Evolutionary conservation across 2,113 vertebrate genomes (phyloP).

Genomic region (Hymenochirus boettgeri): DNA sequence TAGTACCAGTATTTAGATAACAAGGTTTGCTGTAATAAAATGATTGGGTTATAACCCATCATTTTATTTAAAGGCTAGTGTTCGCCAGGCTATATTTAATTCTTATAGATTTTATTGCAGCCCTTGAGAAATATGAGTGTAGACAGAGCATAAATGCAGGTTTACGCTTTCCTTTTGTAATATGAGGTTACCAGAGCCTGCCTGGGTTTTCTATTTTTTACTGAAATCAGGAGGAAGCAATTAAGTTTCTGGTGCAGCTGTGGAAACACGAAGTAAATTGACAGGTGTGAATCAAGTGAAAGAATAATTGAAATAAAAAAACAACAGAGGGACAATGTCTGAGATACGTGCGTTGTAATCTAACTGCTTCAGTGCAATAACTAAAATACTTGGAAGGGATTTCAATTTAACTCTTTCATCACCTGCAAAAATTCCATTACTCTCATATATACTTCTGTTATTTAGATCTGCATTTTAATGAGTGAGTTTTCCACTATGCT

Average conservation of each 20-base stretch:
- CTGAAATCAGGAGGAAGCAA: constrained; percentile 35
- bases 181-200: constrained; percentile 28
- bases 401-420: no score
- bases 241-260: constrained; percentile 29
- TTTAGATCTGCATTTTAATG: no score
- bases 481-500: no score
- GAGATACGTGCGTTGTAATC: no score
- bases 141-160: constrained; percentile 32
- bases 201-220: constrained; percentile 27
- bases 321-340: not conserved
- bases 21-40: constrained; percentile 27
- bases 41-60: constrained; percentile 27
- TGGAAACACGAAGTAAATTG: constrained; percentile 20
- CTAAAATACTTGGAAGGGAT: no score
- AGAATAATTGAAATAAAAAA: constrained; percentile 21
- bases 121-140: constrained; percentile 22
- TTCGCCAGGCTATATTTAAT: constrained; percentile 35
- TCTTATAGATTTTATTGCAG: constrained; percentile 36
- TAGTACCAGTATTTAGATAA: constrained; percentile 14
- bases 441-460: no score
- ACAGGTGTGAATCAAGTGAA: constrained; percentile 36
- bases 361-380: no score
- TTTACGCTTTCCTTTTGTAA: constrained; percentile 36
- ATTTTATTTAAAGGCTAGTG: constrained; percentile 33
- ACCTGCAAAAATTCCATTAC: no score